A percentile compares a stretch with the other conserved stretches of the same genome.
Conservation (phyloP, 2,113 vertebrate species). For the Perca flavescens region DNA sequence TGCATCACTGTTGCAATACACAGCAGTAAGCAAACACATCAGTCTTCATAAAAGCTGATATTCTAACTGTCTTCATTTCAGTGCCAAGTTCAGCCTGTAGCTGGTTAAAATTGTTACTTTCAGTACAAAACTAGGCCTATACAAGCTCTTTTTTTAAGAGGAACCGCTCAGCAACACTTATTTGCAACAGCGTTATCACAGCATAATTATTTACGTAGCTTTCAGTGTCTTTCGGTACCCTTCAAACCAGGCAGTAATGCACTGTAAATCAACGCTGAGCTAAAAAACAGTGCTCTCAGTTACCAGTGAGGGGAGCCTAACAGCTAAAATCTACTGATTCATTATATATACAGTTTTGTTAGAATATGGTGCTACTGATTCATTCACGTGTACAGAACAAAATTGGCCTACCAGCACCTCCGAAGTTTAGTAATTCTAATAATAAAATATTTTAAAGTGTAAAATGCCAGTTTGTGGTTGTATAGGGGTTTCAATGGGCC, state of each 20-base stretch:
- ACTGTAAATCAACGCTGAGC: not conserved
- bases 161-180: not conserved
- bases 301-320: conserved; percentile 9
- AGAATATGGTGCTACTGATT: not conserved
- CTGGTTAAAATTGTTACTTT: not conserved
- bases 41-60: not conserved
- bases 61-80: not conserved
- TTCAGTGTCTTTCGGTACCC: not conserved
- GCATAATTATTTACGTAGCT: not conserved
- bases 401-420: not conserved
- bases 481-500: not conserved
- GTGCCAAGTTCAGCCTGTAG: not conserved
- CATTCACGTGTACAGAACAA: not conserved
- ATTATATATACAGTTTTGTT: not conserved
- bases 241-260: not conserved
- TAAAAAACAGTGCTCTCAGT: not conserved
- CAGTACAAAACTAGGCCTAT: not conserved
- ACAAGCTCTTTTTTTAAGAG: not conserved
- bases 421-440: not conserved
- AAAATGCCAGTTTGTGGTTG: not conserved
- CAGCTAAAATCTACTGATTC: not conserved
- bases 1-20: not conserved
- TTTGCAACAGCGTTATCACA: not conserved
- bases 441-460: not conserved
- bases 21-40: not conserved